A percentile compares a stretch with the other conserved stretches of the same genome.
phyloP scores from a whole-genome alignment of 2,888 invertebrate species.

The Terebella lapidaria region DNA sequence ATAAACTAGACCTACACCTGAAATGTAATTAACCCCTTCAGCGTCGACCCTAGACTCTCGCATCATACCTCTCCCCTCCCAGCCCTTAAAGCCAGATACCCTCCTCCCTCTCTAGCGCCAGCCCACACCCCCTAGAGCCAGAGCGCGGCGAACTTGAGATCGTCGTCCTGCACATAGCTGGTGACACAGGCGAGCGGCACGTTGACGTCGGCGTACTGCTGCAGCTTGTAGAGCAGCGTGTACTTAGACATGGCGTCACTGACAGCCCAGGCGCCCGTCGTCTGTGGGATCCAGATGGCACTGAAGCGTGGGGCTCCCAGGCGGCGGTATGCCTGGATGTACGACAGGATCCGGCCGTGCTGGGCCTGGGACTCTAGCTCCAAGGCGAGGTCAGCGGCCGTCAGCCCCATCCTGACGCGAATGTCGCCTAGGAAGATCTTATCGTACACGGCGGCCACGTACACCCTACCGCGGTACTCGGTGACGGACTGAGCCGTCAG shows the following conservation, averaged over 20 bases:
- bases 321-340: constrained; percentile 36
- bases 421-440: constrained; percentile 22
- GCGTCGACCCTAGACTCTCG: no score
- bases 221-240: constrained; percentile 39
- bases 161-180: constrained; percentile 37
- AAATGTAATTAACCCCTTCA: no score
- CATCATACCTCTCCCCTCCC: no score
- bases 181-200: constrained; percentile 31
- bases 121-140: constrained; percentile 25
- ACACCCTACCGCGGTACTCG: constrained; percentile 21
- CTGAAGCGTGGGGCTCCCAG: constrained; percentile 31
- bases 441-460: constrained; percentile 25
- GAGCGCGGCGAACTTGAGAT: constrained; percentile 36
- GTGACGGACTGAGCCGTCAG: constrained; percentile 25
- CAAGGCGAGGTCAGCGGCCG: constrained; percentile 28
- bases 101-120: not conserved
- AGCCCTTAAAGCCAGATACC: no score
- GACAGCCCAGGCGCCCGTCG: constrained; percentile 31
- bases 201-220: constrained; percentile 32
- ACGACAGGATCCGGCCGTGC: constrained; percentile 23
- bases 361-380: constrained; percentile 29
- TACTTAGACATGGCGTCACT: constrained; percentile 38
- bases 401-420: constrained; percentile 23
- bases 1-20: no score
- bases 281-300: constrained; percentile 32